Evolutionary conservation across 2,888 invertebrate species (phyloP), one percentile per base, ranked within the genome.

Genomic region (Nezara viridula): DNA sequence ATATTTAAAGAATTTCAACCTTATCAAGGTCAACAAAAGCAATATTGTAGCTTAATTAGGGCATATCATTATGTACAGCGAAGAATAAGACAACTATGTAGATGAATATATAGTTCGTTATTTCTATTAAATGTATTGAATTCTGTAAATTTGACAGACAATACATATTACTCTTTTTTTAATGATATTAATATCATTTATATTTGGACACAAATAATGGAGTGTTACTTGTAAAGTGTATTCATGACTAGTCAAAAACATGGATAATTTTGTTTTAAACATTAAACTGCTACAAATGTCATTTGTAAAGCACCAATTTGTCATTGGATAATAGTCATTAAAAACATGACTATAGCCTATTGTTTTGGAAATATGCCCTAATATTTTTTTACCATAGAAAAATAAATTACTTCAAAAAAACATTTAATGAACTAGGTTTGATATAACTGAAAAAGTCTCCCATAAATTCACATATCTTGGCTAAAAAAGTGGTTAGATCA

Each of bases 11-110:
- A 88, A 37, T 81, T 88, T 10, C 47, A 81, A 16, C 37, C 88
- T n/a, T 88, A 50, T 49, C 88, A 44, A 52, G 24, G 47, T n/a
- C 77, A 88, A 77, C 81, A 77, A 49, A 88, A 88, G 50, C 77
- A 60, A 81, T 73, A 77, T 73, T 77, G 88, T n/a, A 77, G 88
- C 24, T 77, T 88, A 85, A 81, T 55, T 32, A 49, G 88, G 47
- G 81, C 81, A 16, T 88, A 88, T 88, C 32, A 77, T 81, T 88
- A 88, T 81, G 49, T 88, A 47, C 81, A 49, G 16, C 88, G 81
- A n/a, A 88, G 40, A 32, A 50, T 88, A 32, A 73, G 81, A 37
- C 77, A 85, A 50, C 77, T 81, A 9, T 88, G 88, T 81, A 77
- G 88, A 81, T 88, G 12, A 44, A 81, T 32, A 66, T 66, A 66